A percentile compares a stretch with the other conserved stretches of the same genome.
phyloP scores from a whole-genome alignment of 2,888 invertebrate genomes.

The Caenorhabditis macrosperma region DNA sequence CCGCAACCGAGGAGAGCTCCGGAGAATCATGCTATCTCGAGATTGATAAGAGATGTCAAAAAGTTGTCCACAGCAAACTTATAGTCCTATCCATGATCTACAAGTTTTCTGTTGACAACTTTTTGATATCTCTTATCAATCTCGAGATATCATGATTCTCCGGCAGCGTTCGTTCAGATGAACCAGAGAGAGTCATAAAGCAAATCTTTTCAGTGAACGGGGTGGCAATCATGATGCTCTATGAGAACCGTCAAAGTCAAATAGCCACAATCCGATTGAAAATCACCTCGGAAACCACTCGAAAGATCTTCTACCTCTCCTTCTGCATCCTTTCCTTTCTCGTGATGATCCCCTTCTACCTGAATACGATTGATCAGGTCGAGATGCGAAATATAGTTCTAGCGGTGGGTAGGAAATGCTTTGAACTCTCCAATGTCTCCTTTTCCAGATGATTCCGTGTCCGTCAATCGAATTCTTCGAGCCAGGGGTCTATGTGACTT shows the following conservation, averaged over 20 bases:
- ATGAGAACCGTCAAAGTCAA: constrained; percentile 49
- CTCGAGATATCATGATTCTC: too few species aligned
- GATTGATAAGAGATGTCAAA: not conserved
- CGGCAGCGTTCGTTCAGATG: too few species aligned
- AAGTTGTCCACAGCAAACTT: too few species aligned
- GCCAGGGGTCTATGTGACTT: not conserved
- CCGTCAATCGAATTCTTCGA: constrained; percentile 30
- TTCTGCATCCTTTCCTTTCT: not conserved
- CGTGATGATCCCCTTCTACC: constrained; percentile 23
- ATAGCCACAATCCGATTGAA: constrained; percentile 34
- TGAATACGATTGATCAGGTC: constrained; percentile 24
- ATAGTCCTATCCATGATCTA: too few species aligned
- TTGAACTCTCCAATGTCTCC: too few species aligned
- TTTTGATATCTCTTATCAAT: too few species aligned
- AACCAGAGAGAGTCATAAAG: too few species aligned
- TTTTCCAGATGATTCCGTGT: constrained; percentile 11
- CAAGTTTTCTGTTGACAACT: too few species aligned
- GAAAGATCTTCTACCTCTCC: not conserved
- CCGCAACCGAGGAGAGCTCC: not conserved
- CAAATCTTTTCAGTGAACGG: constrained; percentile 9
- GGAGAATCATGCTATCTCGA: not conserved
- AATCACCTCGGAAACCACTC: not conserved
- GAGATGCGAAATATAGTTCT: constrained; percentile 29
- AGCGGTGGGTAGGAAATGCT: too few species aligned
- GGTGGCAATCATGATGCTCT: constrained; percentile 19